Conservation (phyloP, 2,797 vertebrate species). For the Hippopotamyrus pictus region DNA sequence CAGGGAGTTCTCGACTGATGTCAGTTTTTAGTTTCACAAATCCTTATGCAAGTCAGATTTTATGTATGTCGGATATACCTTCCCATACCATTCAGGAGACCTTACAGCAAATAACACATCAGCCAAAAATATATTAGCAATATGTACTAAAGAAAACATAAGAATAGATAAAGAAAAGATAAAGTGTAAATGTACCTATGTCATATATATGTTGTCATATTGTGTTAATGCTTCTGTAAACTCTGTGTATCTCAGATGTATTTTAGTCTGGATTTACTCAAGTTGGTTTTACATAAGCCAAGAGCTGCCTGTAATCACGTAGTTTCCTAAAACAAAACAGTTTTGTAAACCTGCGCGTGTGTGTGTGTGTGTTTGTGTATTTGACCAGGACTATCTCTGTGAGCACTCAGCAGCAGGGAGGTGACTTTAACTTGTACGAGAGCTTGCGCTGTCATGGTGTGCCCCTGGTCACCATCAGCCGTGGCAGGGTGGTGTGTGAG, state of each 20-base stretch:
- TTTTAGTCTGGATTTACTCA: neutral
- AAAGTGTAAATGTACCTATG: neutral
- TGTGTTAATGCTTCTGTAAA: neutral
- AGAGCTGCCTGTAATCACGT: neutral
- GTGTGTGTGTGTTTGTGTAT: constrained; percentile 9
- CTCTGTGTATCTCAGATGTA: neutral
- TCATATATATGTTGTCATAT: neutral
- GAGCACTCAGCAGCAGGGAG: constrained; percentile 85
- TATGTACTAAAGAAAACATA: neutral
- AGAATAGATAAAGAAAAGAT: neutral
- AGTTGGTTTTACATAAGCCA: neutral
- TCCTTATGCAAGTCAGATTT: neutral
- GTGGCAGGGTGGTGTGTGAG: constrained; percentile 86
- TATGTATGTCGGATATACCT: neutral
- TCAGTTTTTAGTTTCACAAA: neutral
- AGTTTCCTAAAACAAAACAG: neutral
- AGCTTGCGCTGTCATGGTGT: constrained; percentile 88
- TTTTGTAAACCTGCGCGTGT: neutral
- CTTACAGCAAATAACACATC: neutral
- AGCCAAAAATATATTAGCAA: neutral
- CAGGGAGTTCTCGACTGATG: neutral
- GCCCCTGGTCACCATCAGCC: constrained; percentile 89
- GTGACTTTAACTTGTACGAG: constrained; percentile 88
- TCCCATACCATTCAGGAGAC: neutral
- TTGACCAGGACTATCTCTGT: constrained; percentile 78